These are phyloP conservation scores for Lycaon pictus DNA, from an alignment of 2,113 vertebrate genomes.

Conservation along the genomic window DNA sequence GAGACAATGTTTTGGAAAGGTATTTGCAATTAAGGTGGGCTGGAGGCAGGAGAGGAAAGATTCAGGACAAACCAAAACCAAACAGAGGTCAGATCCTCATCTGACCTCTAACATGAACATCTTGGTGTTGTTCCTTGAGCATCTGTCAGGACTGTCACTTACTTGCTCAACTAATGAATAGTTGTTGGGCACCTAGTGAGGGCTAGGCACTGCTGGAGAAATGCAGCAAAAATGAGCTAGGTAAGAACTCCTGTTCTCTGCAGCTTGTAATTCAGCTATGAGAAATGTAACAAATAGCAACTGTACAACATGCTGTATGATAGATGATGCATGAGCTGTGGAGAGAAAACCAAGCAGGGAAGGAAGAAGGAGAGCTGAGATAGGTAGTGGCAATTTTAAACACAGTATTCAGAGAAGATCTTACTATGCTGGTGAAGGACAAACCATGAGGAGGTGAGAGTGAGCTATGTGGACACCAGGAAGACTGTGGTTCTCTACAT, in stretches of 20 bases:
- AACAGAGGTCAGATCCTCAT: not conserved
- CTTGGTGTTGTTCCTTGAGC: not conserved
- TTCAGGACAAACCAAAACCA: not conserved
- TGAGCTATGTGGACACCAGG: not conserved
- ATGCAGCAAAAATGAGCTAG: not conserved
- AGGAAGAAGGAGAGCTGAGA: not conserved
- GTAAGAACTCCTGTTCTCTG: not conserved
- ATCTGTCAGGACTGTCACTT: not conserved
- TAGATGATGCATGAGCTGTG: not conserved
- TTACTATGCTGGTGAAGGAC: not conserved
- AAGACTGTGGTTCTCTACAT: not conserved
- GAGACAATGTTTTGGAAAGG: conserved; percentile 23
- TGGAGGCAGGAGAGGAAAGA: not conserved
- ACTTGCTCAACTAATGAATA: not conserved
- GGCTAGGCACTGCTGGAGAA: not conserved
- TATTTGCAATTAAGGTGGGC: not conserved
- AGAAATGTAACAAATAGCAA: not conserved
- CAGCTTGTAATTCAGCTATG: not conserved
- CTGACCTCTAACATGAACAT: not conserved
- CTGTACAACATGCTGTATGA: not conserved
- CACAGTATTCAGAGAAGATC: not conserved
- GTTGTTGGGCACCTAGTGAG: not conserved
- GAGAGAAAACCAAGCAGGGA: not conserved
- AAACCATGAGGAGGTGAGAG: not conserved
- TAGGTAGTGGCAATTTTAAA: not conserved